Percentiles rank a stretch among this genome's conserved stretches.
Conservation (phyloP, 1,140 invertebrate genomes). For the Holotrichia oblita region DNA sequence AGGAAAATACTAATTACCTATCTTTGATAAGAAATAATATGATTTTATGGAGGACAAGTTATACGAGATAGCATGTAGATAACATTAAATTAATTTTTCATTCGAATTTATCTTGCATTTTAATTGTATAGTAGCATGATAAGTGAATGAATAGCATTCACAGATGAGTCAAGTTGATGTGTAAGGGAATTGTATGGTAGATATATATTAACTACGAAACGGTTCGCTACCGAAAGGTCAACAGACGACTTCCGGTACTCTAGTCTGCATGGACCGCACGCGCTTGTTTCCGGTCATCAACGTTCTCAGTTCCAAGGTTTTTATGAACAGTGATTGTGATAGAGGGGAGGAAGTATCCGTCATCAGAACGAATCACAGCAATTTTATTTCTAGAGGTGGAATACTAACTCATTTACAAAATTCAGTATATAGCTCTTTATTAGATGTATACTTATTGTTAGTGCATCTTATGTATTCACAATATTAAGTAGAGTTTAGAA, state of each 20-base stretch:
- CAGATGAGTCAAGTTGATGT: constrained; percentile 46
- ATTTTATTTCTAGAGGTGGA: background rate
- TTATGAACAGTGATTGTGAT: constrained; percentile 9
- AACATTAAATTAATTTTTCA: too few species aligned
- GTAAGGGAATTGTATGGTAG: constrained; percentile 39
- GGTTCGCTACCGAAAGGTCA: constrained; percentile 53
- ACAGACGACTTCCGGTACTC: constrained; percentile 53
- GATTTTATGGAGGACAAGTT: too few species aligned
- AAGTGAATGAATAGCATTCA: background rate
- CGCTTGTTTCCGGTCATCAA: constrained; percentile 52
- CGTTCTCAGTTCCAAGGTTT: constrained; percentile 35
- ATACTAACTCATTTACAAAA: too few species aligned
- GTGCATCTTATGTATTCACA: background rate
- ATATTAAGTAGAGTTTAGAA: background rate
- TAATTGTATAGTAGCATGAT: background rate
- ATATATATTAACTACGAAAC: constrained; percentile 48
- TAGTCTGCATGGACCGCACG: constrained; percentile 49
- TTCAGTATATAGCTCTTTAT: background rate
- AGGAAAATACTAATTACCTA: too few species aligned
- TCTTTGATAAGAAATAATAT: too few species aligned
- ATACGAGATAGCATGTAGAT: too few species aligned
- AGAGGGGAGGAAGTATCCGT: constrained; percentile 29
- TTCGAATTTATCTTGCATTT: background rate
- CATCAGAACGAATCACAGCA: constrained; percentile 8
- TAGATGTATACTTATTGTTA: background rate